A percentile compares a stretch with the other conserved stretches of the same genome.
These are phyloP conservation scores for Solea solea DNA, from an alignment of 2,113 vertebrate species.

Conservation along the genomic window DNA sequence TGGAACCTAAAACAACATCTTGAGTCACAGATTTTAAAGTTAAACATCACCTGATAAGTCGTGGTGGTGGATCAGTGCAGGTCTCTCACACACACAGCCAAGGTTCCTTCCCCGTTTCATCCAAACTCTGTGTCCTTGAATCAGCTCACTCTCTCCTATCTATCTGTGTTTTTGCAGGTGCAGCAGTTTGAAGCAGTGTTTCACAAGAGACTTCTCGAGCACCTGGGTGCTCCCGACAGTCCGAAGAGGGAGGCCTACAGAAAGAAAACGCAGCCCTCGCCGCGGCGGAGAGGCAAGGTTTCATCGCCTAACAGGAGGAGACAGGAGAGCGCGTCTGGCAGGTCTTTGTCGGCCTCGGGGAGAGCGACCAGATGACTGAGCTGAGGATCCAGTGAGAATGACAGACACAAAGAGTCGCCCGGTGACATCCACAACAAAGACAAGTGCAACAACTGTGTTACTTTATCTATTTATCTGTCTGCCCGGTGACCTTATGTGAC, in stretches of 20 bases:
- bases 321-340: not conserved
- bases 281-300: conserved; percentile 1
- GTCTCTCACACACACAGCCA: not conserved
- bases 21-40: not conserved
- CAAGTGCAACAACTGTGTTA: too few relatives aligned
- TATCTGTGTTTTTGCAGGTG: conserved; percentile 30
- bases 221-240: conserved; percentile 40
- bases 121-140: conserved; percentile 11
- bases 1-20: not conserved
- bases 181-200: conserved; percentile 52
- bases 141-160: not conserved
- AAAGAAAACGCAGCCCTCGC: conserved; percentile 32
- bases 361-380: not conserved
- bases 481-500: too few relatives aligned
- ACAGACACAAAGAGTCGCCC: not conserved
- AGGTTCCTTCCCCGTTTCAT: conserved; percentile 12
- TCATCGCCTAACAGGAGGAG: conserved; percentile 19
- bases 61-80: not conserved
- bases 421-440: too few relatives aligned
- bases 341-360: not conserved
- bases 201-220: conserved; percentile 45
- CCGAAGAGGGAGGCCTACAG: conserved; percentile 40
- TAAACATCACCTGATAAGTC: not conserved
- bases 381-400: not conserved
- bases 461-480: too few relatives aligned